These are phyloP conservation scores for Pionites leucogaster DNA, from an alignment of 2,113 vertebrate genomes.

Conservation along the genomic window DNA sequence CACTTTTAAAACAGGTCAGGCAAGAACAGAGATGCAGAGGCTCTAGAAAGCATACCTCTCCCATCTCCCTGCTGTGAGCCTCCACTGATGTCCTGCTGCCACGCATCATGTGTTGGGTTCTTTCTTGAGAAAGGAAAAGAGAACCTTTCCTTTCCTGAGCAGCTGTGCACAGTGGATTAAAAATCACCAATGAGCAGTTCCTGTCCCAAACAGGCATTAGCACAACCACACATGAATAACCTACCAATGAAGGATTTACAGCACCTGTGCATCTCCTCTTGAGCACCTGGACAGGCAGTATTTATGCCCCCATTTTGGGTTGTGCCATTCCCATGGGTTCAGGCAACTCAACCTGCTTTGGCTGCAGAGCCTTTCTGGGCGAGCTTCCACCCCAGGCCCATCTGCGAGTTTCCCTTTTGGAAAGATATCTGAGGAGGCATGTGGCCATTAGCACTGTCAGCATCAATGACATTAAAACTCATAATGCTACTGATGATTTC, in stretches of 20 bases:
- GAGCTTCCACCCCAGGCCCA: not conserved
- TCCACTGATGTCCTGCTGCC: not conserved
- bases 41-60: not conserved
- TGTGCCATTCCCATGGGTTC: not conserved
- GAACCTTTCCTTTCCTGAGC: not conserved
- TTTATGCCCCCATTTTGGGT: not conserved
- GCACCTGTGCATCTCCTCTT: fast-evolving
- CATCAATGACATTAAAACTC: not conserved
- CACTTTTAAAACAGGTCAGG: not conserved
- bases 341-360: not conserved
- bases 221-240: fast-evolving
- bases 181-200: fast-evolving
- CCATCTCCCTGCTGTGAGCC: not conserved
- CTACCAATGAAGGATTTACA: fast-evolving
- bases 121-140: not conserved
- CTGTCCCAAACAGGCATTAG: not conserved
- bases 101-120: fast-evolving
- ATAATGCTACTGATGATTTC: not conserved
- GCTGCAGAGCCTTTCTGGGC: not conserved
- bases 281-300: not conserved
- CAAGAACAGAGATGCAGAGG: not conserved
- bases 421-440: not conserved
- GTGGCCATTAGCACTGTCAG: not conserved
- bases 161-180: not conserved
- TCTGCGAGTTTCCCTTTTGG: not conserved